These are phyloP conservation scores for Herminia tarsipennalis DNA, from an alignment of 2,888 invertebrate genomes.

Conservation along the genomic window DNA sequence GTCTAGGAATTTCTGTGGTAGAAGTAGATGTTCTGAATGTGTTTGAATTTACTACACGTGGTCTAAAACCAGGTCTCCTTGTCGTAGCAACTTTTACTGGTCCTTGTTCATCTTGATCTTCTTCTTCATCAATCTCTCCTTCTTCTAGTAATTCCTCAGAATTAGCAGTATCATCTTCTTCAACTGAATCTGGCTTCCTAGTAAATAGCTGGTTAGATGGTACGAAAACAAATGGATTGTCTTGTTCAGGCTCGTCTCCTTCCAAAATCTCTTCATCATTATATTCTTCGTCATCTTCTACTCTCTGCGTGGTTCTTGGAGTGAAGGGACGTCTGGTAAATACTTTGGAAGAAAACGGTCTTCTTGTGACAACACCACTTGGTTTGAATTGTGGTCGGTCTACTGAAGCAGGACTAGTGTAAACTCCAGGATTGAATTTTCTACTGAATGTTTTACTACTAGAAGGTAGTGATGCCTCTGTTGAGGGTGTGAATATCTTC, in stretches of 20 bases:
- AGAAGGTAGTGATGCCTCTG: slow-evolving; percentile 66
- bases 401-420: slow-evolving; percentile 74
- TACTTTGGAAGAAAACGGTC: slow-evolving; percentile 68
- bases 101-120: slow-evolving; percentile 50
- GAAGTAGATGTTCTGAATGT: slow-evolving; percentile 76
- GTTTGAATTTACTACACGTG: slow-evolving; percentile 71
- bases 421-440: slow-evolving; percentile 78
- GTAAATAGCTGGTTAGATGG: slow-evolving; percentile 76
- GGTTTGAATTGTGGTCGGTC: slow-evolving; percentile 64
- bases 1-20: slow-evolving; percentile 72
- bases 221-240: slow-evolving; percentile 73
- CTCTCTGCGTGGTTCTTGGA: slow-evolving; percentile 69
- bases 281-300: slow-evolving; percentile 70
- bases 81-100: slow-evolving; percentile 56
- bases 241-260: slow-evolving; percentile 54
- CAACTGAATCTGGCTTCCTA: slow-evolving; percentile 63
- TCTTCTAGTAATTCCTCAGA: slow-evolving; percentile 53
- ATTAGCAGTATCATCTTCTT: slow-evolving; percentile 47
- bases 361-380: slow-evolving; percentile 54
- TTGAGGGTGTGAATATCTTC: slow-evolving; percentile 72
- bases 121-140: slow-evolving; percentile 52
- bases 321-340: slow-evolving; percentile 75
- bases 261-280: slow-evolving; percentile 68
- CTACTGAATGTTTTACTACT: slow-evolving; percentile 78
- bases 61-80: slow-evolving; percentile 67